A percentile compares a stretch with the other conserved stretches of the same genome.
Evolutionary conservation across 1,140 invertebrate genomes (phyloP).

Genomic region (Scaptodrosophila lebanonensis): DNA sequence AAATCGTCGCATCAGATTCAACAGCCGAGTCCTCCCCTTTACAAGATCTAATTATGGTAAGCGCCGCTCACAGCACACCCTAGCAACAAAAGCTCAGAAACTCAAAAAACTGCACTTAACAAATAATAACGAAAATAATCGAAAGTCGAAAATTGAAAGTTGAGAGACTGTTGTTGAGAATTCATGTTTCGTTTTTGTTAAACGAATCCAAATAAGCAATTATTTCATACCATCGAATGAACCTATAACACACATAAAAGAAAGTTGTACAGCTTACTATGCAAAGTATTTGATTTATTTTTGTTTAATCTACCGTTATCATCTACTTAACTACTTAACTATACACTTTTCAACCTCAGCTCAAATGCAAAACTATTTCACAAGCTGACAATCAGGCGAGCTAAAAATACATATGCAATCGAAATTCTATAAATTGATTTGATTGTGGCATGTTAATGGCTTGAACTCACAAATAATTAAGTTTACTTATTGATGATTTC

Average conservation of each 20-base stretch:
- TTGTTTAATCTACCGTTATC: too few species aligned
- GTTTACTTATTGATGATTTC: too few species aligned
- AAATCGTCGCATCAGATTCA: slow-evolving; percentile 64
- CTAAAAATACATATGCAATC: too few species aligned
- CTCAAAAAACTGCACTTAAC: too few species aligned
- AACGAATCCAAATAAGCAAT: slow-evolving; percentile 3
- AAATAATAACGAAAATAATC: slow-evolving; percentile 25
- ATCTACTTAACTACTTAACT: too few species aligned
- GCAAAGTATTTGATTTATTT: too few species aligned
- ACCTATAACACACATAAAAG: slow-evolving; percentile 39
- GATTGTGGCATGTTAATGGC: too few species aligned
- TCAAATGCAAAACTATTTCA: too few species aligned
- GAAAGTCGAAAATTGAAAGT: slow-evolving; percentile 20
- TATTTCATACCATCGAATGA: slow-evolving; percentile 33
- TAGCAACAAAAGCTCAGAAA: slow-evolving; percentile 22
- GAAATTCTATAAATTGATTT: too few species aligned
- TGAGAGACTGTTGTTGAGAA: slow-evolving; percentile 20
- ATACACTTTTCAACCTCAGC: too few species aligned
- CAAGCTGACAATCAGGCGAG: too few species aligned
- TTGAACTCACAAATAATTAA: too few species aligned
- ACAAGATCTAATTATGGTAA: slow-evolving; percentile 74
- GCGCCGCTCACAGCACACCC: slow-evolving; percentile 41
- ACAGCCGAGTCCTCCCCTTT: slow-evolving; percentile 66
- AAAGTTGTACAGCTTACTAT: slow-evolving; percentile 65
- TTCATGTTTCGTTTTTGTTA: slow-evolving; percentile 40